Conservation (phyloP, 2,888 invertebrate species). For the Oegoconia quadripuncta region DNA sequence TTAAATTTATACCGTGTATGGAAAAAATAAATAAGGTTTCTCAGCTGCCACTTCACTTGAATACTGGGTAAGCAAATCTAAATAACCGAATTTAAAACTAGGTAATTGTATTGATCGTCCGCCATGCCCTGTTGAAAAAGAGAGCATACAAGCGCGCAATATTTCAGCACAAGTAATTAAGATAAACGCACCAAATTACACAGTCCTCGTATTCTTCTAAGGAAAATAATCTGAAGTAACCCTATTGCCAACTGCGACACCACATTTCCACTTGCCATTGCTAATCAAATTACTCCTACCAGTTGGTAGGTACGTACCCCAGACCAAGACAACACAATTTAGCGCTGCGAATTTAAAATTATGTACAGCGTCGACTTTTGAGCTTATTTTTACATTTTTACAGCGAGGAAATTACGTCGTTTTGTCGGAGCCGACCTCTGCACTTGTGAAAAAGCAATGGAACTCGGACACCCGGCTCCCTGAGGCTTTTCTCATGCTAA, state of each 20-base stretch:
- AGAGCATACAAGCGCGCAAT: too few relatives aligned
- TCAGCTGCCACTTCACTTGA: too few relatives aligned
- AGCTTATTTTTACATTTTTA: slow-evolving; percentile 23
- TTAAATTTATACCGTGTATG: too few relatives aligned
- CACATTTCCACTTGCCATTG: slow-evolving; percentile 32
- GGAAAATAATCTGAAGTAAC: background rate
- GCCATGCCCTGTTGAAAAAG: too few relatives aligned
- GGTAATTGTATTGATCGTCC: too few relatives aligned
- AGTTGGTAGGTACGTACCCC: slow-evolving; percentile 31
- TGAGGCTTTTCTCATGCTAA: slow-evolving; percentile 23
- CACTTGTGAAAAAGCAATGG: slow-evolving; percentile 36
- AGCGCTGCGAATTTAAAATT: slow-evolving; percentile 38
- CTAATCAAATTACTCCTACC: slow-evolving; percentile 62
- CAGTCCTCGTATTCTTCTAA: too few relatives aligned
- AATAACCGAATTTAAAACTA: too few relatives aligned
- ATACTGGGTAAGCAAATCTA: too few relatives aligned
- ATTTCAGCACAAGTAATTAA: too few relatives aligned
- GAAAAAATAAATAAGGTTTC: too few relatives aligned
- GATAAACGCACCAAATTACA: too few relatives aligned
- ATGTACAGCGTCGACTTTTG: slow-evolving; percentile 17
- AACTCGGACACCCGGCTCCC: slow-evolving; percentile 20
- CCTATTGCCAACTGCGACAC: background rate
- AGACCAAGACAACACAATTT: slow-evolving; percentile 46
- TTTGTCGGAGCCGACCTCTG: slow-evolving; percentile 19
- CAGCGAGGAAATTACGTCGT: slow-evolving; percentile 31